Base-by-base conservation (phyloP, 2,888 invertebrate species). In the Apamea monoglypha region DNA sequence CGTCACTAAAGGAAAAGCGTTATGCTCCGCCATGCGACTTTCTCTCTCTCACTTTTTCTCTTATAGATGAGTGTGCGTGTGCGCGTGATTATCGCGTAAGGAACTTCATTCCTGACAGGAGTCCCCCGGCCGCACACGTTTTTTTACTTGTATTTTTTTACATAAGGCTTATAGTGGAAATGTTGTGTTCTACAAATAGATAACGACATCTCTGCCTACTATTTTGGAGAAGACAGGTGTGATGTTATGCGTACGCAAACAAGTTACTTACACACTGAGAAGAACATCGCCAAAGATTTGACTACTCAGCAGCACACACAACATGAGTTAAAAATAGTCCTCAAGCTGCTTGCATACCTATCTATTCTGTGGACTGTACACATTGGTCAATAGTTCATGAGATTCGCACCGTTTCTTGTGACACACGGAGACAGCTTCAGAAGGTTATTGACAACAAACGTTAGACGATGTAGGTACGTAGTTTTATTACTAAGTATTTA, bases 371-470 rank as follows among this genome's bases (percentile, higher is more conserved):
- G 8, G n/a, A 21, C 29, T 67, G 44, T 81, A 81, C 77, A 14
- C 25, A 74, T 82, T 82, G 40, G 70, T 44, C 50, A 82, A 85
- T 78, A 74, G 78, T 82, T 75, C 69, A 78, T 73, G 73, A 70
- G 75, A 82, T 82, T 78, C 67, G 63, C 83, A 67, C 12, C 44
- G 63, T 56, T 64, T 36, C 14, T 84, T 85, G 86, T 76, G 85
- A 81, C 81, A 85, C 14, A 61, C n/a, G 32, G 59, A 16, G 40
- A 50, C 44, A 69, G 67, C 74, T 78, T 74, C 76, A 56, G 74
- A 82, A 84, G 86, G 76, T 56, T 82, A 70, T 78, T 76, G 72
- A 78, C 78, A 63, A 47, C 67, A 83, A 76, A 86, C 40, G 76
- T 71, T 84, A 66, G 78, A 59, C 29, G 36, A 50, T 50, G 73